Evolutionary conservation across 30 jellyfish, hydroid and myxozoan species (phyloP).

Genomic region (Aurelia sp.): DNA sequence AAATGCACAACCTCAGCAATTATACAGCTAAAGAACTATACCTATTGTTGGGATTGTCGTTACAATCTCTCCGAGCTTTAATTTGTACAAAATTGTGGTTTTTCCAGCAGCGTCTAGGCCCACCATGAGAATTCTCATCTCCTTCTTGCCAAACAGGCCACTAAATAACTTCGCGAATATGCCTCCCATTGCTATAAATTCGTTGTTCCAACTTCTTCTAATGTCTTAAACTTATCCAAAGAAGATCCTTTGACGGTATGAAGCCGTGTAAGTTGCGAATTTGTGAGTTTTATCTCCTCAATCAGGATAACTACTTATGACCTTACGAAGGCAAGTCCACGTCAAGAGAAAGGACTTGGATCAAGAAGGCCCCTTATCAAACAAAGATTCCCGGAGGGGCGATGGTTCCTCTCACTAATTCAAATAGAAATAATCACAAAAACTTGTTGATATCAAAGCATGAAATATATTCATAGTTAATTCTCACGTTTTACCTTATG

Average conservation of each 20-base stretch:
- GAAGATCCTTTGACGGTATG: conserved; percentile 77
- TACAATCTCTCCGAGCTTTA: conserved; percentile 94
- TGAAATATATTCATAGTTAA: neutral
- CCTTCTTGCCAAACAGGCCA: conserved; percentile 88
- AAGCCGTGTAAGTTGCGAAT: conserved; percentile 80
- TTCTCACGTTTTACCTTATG: neutral
- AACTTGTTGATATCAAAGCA: neutral
- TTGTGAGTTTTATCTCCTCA: neutral
- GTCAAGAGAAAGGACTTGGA: conserved; percentile 63
- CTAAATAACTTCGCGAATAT: conserved; percentile 47
- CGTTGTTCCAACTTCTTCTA: too few species aligned
- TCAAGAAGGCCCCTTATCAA: conserved; percentile 46
- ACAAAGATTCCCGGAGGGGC: neutral
- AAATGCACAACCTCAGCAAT: too few species aligned
- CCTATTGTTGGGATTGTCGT: conserved; percentile 99
- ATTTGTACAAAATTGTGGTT: conserved; percentile 96
- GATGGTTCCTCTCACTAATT: neutral
- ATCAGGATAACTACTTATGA: conserved; percentile 35
- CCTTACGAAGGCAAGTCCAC: conserved; percentile 62
- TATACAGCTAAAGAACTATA: neutral
- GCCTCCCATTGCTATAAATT: conserved; percentile 53
- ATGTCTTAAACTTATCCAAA: too few species aligned
- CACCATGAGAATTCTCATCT: conserved; percentile 96
- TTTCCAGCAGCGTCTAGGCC: conserved; percentile 99
- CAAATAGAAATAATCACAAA: neutral